Conservation (phyloP, 2,888 invertebrate species). For the Stenurella melanura region DNA sequence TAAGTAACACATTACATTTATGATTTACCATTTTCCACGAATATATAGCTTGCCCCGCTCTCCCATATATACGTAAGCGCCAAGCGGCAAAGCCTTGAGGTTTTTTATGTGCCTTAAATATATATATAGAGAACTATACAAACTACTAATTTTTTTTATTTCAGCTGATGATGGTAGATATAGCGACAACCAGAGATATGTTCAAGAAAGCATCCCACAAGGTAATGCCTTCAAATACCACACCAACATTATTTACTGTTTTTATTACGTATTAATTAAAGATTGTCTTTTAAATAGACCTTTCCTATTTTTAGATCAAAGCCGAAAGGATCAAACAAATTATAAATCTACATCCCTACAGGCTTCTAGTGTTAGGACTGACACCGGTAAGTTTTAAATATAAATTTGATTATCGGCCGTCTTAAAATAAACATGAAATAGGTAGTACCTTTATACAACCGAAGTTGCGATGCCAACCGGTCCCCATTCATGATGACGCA, state of each 20-base stretch:
- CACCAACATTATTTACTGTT: conserved; percentile 1
- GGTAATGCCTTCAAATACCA: conserved; percentile 23
- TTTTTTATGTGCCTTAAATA: no score
- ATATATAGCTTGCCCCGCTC: no score
- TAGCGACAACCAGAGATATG: conserved; percentile 41
- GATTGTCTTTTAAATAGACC: not conserved
- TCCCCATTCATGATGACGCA: not conserved
- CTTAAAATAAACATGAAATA: not conserved
- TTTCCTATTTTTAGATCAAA: conserved; percentile 37
- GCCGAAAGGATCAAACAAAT: conserved; percentile 31
- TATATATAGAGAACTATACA: no score
- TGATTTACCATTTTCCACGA: no score
- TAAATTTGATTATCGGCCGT: not conserved
- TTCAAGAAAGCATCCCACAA: conserved; percentile 39
- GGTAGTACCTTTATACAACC: not conserved
- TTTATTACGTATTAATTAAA: conserved; percentile 38
- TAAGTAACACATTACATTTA: no score
- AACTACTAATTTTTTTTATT: conserved; percentile 37
- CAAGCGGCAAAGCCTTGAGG: no score
- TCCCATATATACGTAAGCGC: no score
- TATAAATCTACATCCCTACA: conserved; percentile 38
- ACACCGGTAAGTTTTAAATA: conserved; percentile 37
- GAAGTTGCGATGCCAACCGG: not conserved
- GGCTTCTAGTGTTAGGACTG: conserved; percentile 24
- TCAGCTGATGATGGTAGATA: conserved; percentile 45